Conservation (phyloP, 2,113 vertebrate genomes). For the Plecotus auritus region DNA sequence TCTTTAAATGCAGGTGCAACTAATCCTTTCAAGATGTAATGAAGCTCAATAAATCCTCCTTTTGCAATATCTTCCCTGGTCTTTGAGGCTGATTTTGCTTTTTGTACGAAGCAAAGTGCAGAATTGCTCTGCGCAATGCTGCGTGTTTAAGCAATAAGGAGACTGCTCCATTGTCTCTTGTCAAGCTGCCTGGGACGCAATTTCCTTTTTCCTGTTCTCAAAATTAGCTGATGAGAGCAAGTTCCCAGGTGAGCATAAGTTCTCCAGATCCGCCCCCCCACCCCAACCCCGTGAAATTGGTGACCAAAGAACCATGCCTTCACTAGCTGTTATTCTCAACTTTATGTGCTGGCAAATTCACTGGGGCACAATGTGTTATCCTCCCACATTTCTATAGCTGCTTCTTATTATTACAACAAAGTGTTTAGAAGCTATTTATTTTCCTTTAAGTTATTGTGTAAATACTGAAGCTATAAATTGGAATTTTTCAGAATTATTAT, state of each 20-base stretch:
- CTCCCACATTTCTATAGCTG: background rate
- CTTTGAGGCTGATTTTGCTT: conserved; percentile 71
- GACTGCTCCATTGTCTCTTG: conserved; percentile 66
- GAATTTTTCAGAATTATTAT: background rate
- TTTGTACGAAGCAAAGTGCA: conserved; percentile 50
- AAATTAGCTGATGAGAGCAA: conserved; percentile 77
- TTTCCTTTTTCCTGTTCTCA: conserved; percentile 85
- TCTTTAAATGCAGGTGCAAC: conserved; percentile 77
- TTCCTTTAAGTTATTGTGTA: background rate
- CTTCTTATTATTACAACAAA: background rate
- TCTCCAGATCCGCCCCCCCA: conserved; percentile 53
- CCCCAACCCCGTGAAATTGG: conserved; percentile 13
- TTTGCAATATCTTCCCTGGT: conserved; percentile 56
- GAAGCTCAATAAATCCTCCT: conserved; percentile 71
- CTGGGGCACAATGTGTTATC: background rate
- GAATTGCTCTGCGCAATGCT: conserved; percentile 35
- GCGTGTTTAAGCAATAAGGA: conserved; percentile 79
- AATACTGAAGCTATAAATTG: background rate
- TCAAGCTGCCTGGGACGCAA: conserved; percentile 75
- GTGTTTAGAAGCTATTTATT: background rate
- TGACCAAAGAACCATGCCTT: conserved; percentile 16
- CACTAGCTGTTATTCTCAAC: conserved; percentile 16
- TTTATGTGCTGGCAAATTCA: background rate
- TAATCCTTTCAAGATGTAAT: conserved; percentile 83
- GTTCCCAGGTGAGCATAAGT: conserved; percentile 73